Evolutionary conservation across 2,113 vertebrate genomes (phyloP), one percentile per base, ranked within the genome.

Genomic region (Suncus etruscus): DNA sequence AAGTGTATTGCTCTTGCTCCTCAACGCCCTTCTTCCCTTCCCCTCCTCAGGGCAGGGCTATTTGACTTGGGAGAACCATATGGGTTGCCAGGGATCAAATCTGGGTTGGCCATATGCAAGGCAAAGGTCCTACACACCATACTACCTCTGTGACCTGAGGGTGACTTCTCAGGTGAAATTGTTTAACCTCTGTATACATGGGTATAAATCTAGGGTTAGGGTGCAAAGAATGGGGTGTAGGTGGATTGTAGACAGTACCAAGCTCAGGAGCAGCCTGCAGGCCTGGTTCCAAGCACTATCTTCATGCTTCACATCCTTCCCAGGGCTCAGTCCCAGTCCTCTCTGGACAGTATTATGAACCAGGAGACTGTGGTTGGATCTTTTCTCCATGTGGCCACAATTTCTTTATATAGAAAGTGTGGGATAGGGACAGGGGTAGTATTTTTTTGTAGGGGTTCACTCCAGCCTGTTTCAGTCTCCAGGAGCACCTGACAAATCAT

Each of bases 51-150:
- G 58, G 51, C n/a, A 77, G 48, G 31, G n/a, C 80, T 66, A 29
- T 95, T 94, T 93, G 93, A 96, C 39, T 39, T 39, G 39, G 39
- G 39, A 39, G 39, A 39, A 39, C 39, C 39, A 39, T 39, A 39
- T 39, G 39, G 39, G 39, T 39, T 39, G 39, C 3, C 39, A 39
- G 39, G 39, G 39, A 39, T 39, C 39, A 39, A 39, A 39, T 39
- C 39, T 39, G 39, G 39, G 39, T 39, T 39, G 39, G 39, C 39
- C 39, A 39, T 39, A 39, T 39, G 39, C 39, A 39, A 39, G 39
- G 39, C 39, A 39, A 39, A 39, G 39, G 39, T 39, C 39, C 39
- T 39, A 39, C 5, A 39, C 39, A 39, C 39, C 39, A 39, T 39
- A 39, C 39, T 39, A 39, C 39, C 39, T 39, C 39, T 39, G 39